These are phyloP conservation scores for Hirtodrosophila histrioides DNA, from an alignment of 2,888 invertebrate species.

Conservation along the genomic window DNA sequence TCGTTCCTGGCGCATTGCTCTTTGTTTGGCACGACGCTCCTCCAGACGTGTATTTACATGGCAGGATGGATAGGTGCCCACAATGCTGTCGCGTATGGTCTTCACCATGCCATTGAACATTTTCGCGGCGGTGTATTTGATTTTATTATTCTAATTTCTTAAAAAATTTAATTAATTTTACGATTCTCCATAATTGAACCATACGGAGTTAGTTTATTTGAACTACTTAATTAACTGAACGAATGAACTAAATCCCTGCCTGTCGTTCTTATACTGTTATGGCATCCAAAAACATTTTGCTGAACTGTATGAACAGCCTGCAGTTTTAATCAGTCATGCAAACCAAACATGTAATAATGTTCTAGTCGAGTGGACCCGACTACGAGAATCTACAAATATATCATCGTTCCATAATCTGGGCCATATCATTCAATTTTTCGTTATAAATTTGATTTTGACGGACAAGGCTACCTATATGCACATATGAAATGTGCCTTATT, in stretches of 20 bases:
- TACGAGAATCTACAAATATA: too few relatives aligned
- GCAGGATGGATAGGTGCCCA: conserved; percentile 91
- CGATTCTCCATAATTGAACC: conserved; percentile 34
- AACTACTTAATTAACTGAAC: not conserved
- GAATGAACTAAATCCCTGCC: not conserved
- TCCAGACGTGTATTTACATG: conserved; percentile 89
- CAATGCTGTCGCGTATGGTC: conserved; percentile 85
- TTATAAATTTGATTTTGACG: too few relatives aligned
- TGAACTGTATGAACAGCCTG: too few relatives aligned
- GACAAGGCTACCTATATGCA: too few relatives aligned
- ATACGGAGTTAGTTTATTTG: not conserved
- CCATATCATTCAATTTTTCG: too few relatives aligned
- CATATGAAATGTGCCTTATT: too few relatives aligned
- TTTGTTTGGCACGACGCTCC: conserved; percentile 88
- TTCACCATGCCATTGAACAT: conserved; percentile 83
- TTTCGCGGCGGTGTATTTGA: conserved; percentile 34
- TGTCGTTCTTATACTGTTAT: too few relatives aligned
- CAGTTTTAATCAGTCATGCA: too few relatives aligned
- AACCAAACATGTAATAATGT: too few relatives aligned
- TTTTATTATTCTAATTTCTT: conserved; percentile 15
- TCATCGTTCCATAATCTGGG: too few relatives aligned
- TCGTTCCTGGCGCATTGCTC: conserved; percentile 87
- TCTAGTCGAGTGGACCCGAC: too few relatives aligned
- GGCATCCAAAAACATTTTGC: too few relatives aligned
- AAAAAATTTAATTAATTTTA: conserved; percentile 22